phyloP scores from a whole-genome alignment of 2,888 invertebrate species.

The Sinopyrophorus schimmeli region DNA sequence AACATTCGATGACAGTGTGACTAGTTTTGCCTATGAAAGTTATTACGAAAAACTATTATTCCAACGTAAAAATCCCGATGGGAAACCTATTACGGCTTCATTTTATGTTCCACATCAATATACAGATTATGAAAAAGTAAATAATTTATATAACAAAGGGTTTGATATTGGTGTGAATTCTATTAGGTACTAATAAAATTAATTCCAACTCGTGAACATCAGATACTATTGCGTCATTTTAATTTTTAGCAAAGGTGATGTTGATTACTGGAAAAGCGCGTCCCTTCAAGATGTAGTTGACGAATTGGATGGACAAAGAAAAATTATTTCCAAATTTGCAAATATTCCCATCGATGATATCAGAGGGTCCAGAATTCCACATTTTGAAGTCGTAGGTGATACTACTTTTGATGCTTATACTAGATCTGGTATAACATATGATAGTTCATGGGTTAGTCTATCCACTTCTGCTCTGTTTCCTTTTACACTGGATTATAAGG shows the following conservation, averaged over 20 bases:
- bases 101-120: slow-evolving; percentile 76
- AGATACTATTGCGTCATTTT: neutral
- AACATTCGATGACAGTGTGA: slow-evolving; percentile 70
- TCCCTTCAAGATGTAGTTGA: slow-evolving; percentile 38
- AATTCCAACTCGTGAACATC: neutral
- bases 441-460: slow-evolving; percentile 65
- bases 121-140: slow-evolving; percentile 60
- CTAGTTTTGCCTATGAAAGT: slow-evolving; percentile 56
- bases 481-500: slow-evolving; percentile 66
- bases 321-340: slow-evolving; percentile 49
- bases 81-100: slow-evolving; percentile 65
- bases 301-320: slow-evolving; percentile 52
- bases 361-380: slow-evolving; percentile 57
- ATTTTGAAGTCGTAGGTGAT: slow-evolving; percentile 63
- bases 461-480: slow-evolving; percentile 64
- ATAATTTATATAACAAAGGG: slow-evolving; percentile 62
- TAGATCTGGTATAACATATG: slow-evolving; percentile 60
- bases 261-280: slow-evolving; percentile 50
- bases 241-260: slow-evolving; percentile 8
- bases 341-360: slow-evolving; percentile 48
- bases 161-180: slow-evolving; percentile 72
- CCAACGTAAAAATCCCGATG: slow-evolving; percentile 65
- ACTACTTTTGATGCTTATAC: slow-evolving; percentile 61
- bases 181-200: slow-evolving; percentile 54
- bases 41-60: slow-evolving; percentile 61